Evolutionary conservation across 2,797 vertebrate genomes (phyloP), one percentile per base, ranked within the genome.

Genomic region (Diplodus puntazzo): DNA sequence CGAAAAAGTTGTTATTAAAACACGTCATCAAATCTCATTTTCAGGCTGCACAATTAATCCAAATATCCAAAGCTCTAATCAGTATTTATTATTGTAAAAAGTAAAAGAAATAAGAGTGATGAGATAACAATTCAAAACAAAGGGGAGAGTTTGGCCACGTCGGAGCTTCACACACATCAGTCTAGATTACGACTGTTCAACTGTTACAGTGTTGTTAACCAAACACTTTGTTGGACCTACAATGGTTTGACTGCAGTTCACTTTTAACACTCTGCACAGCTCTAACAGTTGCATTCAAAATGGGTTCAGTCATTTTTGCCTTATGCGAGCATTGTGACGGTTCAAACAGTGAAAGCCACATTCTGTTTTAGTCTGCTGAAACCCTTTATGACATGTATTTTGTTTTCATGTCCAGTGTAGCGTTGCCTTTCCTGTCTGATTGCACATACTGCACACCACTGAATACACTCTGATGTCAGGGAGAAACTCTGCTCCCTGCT

Each of bases 401-500:
- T 53, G 48, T 75, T 45, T 59, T 50, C 34, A 42, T 43, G 61
- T 87, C 49, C 54, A 73, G 39, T 62, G 69, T 45, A 4, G 34
- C 4, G 42, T 52, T 50, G 71, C 49, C 27, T 77, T 60, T 57
- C 49, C 69, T 65, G 69, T 77, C 50, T 79, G 34, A 66, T 12
- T 3, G 11, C 68, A 53, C 53, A 39, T 23, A 63, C 50, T 39
- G 39, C 11, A 11, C 39, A 39, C 48, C 42, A 46, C 54, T 52
- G 50, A 68, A 42, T 70, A n/a, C 17, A 53, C 71, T 69, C 25
- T 50, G 59, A 61, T 20, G 61, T 77, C 46, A 45, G 74, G 74
- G 69, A 42, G 78, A 77, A 85, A 73, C 78, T 68, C 67, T 71
- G 77, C 90, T 77, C 86, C 83, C 90, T 90, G 72, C 87, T 89